Percentiles rank a stretch among this genome's conserved stretches.
These are phyloP conservation scores for Zaprionus inermis DNA, from an alignment of 1,140 invertebrate genomes.

Conservation along the genomic window DNA sequence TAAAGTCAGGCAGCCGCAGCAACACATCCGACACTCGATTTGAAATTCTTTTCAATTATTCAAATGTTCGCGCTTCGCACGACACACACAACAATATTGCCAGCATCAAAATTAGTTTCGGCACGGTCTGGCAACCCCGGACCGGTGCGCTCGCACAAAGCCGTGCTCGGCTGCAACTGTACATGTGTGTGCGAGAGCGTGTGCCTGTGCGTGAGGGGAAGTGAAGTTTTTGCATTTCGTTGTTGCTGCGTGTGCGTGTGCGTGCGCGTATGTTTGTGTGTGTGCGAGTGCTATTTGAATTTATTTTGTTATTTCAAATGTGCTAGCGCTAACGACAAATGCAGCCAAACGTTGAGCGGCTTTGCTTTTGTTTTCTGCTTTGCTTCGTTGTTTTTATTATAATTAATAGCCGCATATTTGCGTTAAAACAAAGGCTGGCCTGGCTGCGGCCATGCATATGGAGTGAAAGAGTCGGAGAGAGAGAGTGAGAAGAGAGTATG, in stretches of 20 bases:
- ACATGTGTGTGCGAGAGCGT: slow-evolving; percentile 39
- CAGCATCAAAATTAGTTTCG: slow-evolving; percentile 37
- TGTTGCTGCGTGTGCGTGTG: not conserved
- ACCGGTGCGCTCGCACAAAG: slow-evolving; percentile 7
- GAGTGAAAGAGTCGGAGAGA: not conserved
- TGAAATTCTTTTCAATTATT: slow-evolving; percentile 19
- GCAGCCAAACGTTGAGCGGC: slow-evolving; percentile 47
- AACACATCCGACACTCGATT: slow-evolving; percentile 20
- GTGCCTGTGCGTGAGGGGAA: slow-evolving; percentile 53
- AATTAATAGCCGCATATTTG: slow-evolving; percentile 83
- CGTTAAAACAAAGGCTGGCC: slow-evolving; percentile 63
- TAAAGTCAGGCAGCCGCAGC: not conserved
- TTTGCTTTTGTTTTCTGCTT: slow-evolving; percentile 27
- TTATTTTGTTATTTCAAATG: slow-evolving; percentile 42
- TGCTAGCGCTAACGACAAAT: slow-evolving; percentile 42
- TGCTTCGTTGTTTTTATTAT: slow-evolving; percentile 61
- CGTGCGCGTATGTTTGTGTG: not conserved
- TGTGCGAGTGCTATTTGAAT: not conserved
- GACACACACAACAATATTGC: slow-evolving; percentile 39
- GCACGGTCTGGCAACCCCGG: slow-evolving; percentile 66
- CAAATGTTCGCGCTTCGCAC: slow-evolving; percentile 48
- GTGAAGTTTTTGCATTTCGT: slow-evolving; percentile 57
- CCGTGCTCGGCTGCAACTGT: slow-evolving; percentile 61
- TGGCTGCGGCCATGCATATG: slow-evolving; percentile 26
- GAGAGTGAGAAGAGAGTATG: slow-evolving; percentile 15